Evolutionary conservation across 2,113 vertebrate genomes (phyloP).

Genomic region (Eupsittula cactorum): DNA sequence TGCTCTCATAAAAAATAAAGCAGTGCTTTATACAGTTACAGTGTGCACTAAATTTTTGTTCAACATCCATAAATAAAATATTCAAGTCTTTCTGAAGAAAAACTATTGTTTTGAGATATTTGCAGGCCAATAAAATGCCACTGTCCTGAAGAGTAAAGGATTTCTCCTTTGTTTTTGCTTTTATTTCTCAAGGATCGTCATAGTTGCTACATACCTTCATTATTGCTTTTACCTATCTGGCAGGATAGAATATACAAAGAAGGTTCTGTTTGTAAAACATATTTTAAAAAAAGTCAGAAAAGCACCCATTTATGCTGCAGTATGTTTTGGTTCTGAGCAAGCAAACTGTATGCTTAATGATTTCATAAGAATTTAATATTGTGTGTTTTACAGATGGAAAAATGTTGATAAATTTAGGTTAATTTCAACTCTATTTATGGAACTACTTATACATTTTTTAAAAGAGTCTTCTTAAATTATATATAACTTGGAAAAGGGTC

Average conservation of each 20-base stretch:
- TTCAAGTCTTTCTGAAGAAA: slow-evolving; percentile 45
- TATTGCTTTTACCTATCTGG: neutral
- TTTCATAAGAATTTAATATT: slow-evolving; percentile 70
- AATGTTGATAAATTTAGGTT: slow-evolving; percentile 62
- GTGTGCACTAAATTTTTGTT: slow-evolving; percentile 47
- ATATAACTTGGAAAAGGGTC: slow-evolving; percentile 53
- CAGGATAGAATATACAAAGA: neutral
- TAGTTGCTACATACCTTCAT: slow-evolving; percentile 9
- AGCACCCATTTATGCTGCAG: neutral
- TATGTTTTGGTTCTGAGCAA: slow-evolving; percentile 49
- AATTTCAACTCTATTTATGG: slow-evolving; percentile 67
- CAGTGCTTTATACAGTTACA: slow-evolving; percentile 56
- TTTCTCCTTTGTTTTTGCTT: slow-evolving; percentile 2
- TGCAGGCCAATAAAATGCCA: neutral
- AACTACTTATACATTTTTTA: slow-evolving; percentile 62
- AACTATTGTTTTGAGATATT: slow-evolving; percentile 50
- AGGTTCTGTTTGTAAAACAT: neutral
- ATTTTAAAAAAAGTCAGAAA: neutral
- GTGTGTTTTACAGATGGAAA: slow-evolving; percentile 67
- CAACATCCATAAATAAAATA: slow-evolving; percentile 66
- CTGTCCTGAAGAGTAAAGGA: neutral
- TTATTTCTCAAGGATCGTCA: neutral
- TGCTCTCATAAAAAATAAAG: slow-evolving; percentile 69
- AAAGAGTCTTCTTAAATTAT: slow-evolving; percentile 62
- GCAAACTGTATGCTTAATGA: slow-evolving; percentile 49